These are phyloP conservation scores for Xestia ashworthii DNA, from an alignment of 2,888 invertebrate genomes.

Conservation along the genomic window DNA sequence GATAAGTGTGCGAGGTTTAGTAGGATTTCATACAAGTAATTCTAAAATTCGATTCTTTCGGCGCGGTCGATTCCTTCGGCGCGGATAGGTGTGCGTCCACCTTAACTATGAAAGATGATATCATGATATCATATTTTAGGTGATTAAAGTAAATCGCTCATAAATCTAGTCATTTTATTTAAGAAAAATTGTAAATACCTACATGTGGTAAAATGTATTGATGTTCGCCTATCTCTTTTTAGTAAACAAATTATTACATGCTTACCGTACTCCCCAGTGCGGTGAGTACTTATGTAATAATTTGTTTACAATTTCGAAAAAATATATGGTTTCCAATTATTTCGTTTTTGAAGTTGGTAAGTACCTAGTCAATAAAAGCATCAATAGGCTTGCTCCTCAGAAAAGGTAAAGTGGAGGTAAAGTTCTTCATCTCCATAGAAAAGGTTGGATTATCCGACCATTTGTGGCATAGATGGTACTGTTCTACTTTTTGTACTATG, in stretches of 20 bases:
- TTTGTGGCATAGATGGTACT: too few species aligned
- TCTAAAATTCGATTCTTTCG: too few species aligned
- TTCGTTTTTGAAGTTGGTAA: not conserved
- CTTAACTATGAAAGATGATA: not conserved
- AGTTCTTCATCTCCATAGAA: too few species aligned
- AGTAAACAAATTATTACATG: not conserved
- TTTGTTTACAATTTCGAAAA: not conserved
- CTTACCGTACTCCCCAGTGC: too few species aligned
- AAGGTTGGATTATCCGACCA: too few species aligned
- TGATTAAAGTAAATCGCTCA: conserved; percentile 1
- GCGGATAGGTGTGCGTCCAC: too few species aligned
- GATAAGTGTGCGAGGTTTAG: too few species aligned
- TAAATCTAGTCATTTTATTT: conserved; percentile 19
- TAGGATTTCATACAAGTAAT: too few species aligned
- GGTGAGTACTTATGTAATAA: not conserved
- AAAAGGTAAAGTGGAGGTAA: too few species aligned
- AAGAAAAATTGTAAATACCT: not conserved
- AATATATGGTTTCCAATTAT: not conserved
- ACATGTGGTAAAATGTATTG: not conserved
- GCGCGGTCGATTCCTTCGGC: too few species aligned
- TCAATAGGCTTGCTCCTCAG: not conserved
- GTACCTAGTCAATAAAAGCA: not conserved
- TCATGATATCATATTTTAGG: not conserved
- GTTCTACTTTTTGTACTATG: too few species aligned
- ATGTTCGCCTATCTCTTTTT: not conserved